Conservation (phyloP, 1,140 invertebrate genomes). For the Drosophila pseudoananassae region DNA sequence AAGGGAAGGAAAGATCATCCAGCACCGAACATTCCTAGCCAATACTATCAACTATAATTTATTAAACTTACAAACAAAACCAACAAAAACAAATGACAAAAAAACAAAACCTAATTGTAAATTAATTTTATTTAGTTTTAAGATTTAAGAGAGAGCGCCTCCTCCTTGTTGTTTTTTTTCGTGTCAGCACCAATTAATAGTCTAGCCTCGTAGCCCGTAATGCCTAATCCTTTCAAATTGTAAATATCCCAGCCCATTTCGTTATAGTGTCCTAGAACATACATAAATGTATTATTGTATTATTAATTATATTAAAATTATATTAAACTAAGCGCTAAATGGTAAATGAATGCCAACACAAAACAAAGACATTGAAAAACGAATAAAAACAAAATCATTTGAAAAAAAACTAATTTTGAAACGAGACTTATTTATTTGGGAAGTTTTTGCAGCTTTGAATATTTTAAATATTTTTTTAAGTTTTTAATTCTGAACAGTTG, state of each 20-base stretch:
- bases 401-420: conserved; percentile 26
- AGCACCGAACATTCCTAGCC: conserved; percentile 71
- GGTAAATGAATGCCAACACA: conserved; percentile 52
- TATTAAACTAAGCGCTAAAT: conserved; percentile 59
- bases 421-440: neutral
- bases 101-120: conserved; percentile 66
- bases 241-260: conserved; percentile 57
- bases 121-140: conserved; percentile 81
- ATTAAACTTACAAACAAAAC: conserved; percentile 51
- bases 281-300: conserved; percentile 77
- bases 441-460: conserved; percentile 1
- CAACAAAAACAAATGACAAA: conserved; percentile 5
- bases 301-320: conserved; percentile 75
- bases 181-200: conserved; percentile 43
- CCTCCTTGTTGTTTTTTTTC: conserved; percentile 72
- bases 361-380: conserved; percentile 66
- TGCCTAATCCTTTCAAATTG: conserved; percentile 56
- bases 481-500: too few relatives aligned
- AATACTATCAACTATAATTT: conserved; percentile 71
- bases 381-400: conserved; percentile 54
- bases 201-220: conserved; percentile 42
- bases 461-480: too few relatives aligned
- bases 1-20: conserved; percentile 12
- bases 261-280: conserved; percentile 33
- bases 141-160: conserved; percentile 45